Base-by-base conservation (phyloP, 2,888 invertebrate species). In the Euzophera pinguis region DNA sequence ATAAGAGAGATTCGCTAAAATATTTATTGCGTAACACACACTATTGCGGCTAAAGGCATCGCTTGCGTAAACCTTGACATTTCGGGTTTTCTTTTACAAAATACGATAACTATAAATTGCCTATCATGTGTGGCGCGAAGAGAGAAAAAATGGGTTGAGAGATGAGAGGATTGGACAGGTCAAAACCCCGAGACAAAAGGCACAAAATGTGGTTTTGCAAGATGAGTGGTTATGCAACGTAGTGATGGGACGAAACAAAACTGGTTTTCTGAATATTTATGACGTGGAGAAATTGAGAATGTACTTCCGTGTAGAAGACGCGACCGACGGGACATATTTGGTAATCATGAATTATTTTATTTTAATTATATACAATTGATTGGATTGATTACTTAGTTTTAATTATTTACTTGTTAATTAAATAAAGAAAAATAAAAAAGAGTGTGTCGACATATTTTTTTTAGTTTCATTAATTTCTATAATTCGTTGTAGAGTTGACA, bases 1-100 rank as follows among this genome's bases (percentile, higher is more conserved):
- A 81, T 79, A 80, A 78, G 79, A 78, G 74, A 78, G 80, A 79
- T 78, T 78, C 73, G 81, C 83, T 84, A 81, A 84, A 32, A 84
- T 79, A 80, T 80, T 71, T 64, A 79, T 88, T 87, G 65, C 80
- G 67, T 69, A 87, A 84, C 68, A 58, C 57, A 65, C 75, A 71
- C 71, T 71, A n/a, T n/a, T n/a, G n/a, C n/a, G n/a, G n/a, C 75
- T 77, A 56, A 70, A 71, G 78, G 75, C 78, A 78, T 77, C 65
- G 42, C 50, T 87, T 85, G 78, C 83, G 78, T 78, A 83, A 78
- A 80, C 77, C 74, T 80, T 84, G 84, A 85, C 81, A 81, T 84
- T 82, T 69, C 60, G 49, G 53, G 65, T 71, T 78, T 70, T 77
- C 71, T 71, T 65, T 71, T 73, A 74, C 50, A 53, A 55, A 53